phyloP scores from a whole-genome alignment of 1,140 invertebrate species.

The Drosophila micromelanica region DNA sequence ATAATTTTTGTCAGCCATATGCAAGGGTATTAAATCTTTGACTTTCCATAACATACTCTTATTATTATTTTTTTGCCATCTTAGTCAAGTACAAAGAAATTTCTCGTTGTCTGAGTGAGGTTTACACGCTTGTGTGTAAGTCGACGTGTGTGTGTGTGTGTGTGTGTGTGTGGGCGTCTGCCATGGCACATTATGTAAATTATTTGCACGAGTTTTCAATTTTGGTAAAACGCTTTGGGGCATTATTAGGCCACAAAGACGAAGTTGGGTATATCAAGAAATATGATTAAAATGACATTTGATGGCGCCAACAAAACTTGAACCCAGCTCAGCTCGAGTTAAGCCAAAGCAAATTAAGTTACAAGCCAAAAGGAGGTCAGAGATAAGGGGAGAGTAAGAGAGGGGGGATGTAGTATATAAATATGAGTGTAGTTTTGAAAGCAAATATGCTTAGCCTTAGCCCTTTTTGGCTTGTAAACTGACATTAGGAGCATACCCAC shows the following conservation, averaged over 20 bases:
- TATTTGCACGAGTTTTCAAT: slow-evolving; percentile 81
- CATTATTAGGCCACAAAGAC: slow-evolving; percentile 60
- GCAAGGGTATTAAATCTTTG: neutral
- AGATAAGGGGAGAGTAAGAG: neutral
- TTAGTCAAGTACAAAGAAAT: slow-evolving; percentile 47
- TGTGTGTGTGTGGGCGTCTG: slow-evolving; percentile 37
- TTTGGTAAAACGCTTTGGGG: slow-evolving; percentile 75
- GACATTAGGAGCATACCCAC: slow-evolving; percentile 33
- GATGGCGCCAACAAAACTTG: slow-evolving; percentile 35
- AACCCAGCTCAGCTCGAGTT: slow-evolving; percentile 33
- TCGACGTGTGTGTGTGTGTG: slow-evolving; percentile 9
- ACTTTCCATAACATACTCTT: neutral
- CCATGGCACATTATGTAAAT: slow-evolving; percentile 69
- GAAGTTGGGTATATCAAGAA: slow-evolving; percentile 41
- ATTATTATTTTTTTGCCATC: slow-evolving; percentile 11
- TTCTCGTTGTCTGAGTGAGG: slow-evolving; percentile 37
- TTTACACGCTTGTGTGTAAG: slow-evolving; percentile 21
- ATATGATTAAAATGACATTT: slow-evolving; percentile 78
- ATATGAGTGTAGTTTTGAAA: slow-evolving; percentile 20
- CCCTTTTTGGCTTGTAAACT: slow-evolving; percentile 33
- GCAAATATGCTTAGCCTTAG: slow-evolving; percentile 46
- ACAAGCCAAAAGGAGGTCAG: slow-evolving; percentile 2
- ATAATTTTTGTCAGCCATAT: neutral
- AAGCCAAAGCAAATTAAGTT: slow-evolving; percentile 60
- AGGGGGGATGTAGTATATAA: neutral